Evolutionary conservation across 1,140 invertebrate species (phyloP).

Genomic region (Popillia japonica): DNA sequence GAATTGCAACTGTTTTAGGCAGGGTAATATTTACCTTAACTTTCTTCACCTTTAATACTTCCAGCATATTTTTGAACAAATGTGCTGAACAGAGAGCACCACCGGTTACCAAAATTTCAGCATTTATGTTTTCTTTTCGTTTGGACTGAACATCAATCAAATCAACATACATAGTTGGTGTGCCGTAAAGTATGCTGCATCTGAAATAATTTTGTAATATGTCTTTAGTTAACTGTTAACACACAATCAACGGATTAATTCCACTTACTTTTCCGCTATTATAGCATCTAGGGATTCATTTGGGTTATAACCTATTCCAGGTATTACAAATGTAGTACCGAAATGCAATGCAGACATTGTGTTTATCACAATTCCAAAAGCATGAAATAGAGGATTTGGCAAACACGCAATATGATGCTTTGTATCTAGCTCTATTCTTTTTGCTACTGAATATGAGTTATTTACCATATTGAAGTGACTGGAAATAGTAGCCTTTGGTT

Average conservation of each 20-base stretch:
- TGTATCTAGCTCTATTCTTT: constrained; percentile 67
- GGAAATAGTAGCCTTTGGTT: constrained; percentile 86
- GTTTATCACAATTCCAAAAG: constrained; percentile 82
- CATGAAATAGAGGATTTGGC: constrained; percentile 93
- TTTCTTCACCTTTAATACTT: constrained; percentile 53
- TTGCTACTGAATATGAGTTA: constrained; percentile 76
- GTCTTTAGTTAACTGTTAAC: background rate
- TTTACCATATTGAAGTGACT: constrained; percentile 88
- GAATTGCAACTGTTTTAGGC: too few relatives aligned
- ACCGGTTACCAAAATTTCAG: constrained; percentile 72
- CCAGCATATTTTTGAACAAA: constrained; percentile 70
- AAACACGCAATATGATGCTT: constrained; percentile 71
- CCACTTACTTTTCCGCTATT: constrained; percentile 71
- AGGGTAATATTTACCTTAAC: constrained; percentile 50
- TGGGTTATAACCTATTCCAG: constrained; percentile 74
- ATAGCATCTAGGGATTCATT: constrained; percentile 72
- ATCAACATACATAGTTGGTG: constrained; percentile 97
- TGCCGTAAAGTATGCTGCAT: constrained; percentile 85
- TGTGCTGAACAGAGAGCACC: constrained; percentile 80
- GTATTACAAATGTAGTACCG: constrained; percentile 77
- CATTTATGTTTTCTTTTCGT: constrained; percentile 61
- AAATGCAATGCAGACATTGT: constrained; percentile 68
- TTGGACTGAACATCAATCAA: constrained; percentile 68
- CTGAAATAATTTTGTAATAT: constrained; percentile 58
- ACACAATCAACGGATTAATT: background rate